Percentiles rank a stretch among this genome's conserved stretches.
Evolutionary conservation across 2,797 vertebrate genomes (phyloP).

Genomic region (Sebastes ruberrimus): DNA sequence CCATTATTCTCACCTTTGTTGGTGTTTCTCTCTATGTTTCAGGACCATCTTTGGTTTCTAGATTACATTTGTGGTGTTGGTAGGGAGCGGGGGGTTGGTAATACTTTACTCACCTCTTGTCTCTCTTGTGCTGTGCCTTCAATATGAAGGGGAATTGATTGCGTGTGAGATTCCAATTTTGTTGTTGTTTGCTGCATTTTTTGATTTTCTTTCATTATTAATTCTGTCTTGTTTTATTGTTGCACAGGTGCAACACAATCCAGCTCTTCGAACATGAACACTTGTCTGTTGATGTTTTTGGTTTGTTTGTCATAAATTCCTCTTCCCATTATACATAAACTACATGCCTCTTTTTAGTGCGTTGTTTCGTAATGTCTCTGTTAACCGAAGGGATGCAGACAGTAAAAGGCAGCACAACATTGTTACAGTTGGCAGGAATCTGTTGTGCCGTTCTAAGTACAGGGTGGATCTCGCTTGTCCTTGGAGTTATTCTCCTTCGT

Average conservation of each 20-base stretch:
- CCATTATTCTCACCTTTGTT: slow-evolving; percentile 82
- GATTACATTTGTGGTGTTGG: slow-evolving; percentile 72
- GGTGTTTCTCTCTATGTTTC: slow-evolving; percentile 78
- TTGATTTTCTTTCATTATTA: slow-evolving; percentile 35
- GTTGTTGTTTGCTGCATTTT: slow-evolving; percentile 21
- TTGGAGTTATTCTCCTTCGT: background rate
- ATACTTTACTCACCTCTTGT: slow-evolving; percentile 59
- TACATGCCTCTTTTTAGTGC: background rate
- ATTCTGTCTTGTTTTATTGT: slow-evolving; percentile 36
- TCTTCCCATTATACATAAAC: background rate
- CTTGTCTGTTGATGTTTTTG: background rate
- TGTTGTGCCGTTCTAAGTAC: background rate
- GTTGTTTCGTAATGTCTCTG: background rate
- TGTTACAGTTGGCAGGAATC: background rate
- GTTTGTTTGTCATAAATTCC: background rate
- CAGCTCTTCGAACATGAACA: background rate
- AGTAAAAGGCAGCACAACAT: background rate
- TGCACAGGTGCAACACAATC: slow-evolving; percentile 9
- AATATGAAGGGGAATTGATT: slow-evolving; percentile 49
- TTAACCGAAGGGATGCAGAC: slow-evolving; percentile 9
- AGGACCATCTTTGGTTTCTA: slow-evolving; percentile 77
- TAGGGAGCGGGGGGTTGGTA: slow-evolving; percentile 42
- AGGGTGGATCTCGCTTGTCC: background rate
- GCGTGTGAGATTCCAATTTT: slow-evolving; percentile 10
- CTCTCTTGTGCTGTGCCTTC: slow-evolving; percentile 40